These are phyloP conservation scores for Drosophila anceps DNA, from an alignment of 2,888 invertebrate species.

Conservation along the genomic window DNA sequence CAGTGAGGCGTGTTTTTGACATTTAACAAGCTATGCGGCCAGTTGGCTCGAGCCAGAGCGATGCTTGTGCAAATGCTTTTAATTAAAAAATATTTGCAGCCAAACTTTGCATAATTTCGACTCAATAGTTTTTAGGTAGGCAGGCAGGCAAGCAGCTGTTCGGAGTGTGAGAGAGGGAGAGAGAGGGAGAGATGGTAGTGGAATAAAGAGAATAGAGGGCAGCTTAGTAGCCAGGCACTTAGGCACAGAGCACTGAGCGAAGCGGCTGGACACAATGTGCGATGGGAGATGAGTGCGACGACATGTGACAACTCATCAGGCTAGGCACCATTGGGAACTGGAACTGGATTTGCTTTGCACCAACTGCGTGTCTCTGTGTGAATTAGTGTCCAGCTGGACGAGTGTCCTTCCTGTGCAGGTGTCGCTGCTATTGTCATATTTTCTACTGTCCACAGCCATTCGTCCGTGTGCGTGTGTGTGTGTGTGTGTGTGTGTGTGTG, in stretches of 20 bases:
- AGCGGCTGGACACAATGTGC: slow-evolving; percentile 10
- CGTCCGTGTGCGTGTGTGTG: slow-evolving; percentile 12
- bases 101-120: slow-evolving; percentile 74
- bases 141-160: slow-evolving; percentile 19
- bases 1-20: slow-evolving; percentile 75
- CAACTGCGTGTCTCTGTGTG: slow-evolving; percentile 29
- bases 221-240: slow-evolving; percentile 58
- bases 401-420: slow-evolving; percentile 43
- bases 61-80: slow-evolving; percentile 64
- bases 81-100: slow-evolving; percentile 74
- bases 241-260: slow-evolving; percentile 37
- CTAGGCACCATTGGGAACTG: slow-evolving; percentile 60
- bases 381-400: slow-evolving; percentile 55
- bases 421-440: slow-evolving; percentile 62
- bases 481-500: slow-evolving; percentile 8
- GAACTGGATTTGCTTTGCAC: slow-evolving; percentile 33
- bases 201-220: slow-evolving; percentile 8
- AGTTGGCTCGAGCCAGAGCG: slow-evolving; percentile 47
- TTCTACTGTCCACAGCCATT: slow-evolving; percentile 43
- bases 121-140: slow-evolving; percentile 56
- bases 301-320: slow-evolving; percentile 80
- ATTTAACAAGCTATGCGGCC: slow-evolving; percentile 71
- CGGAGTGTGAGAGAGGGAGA: not conserved
- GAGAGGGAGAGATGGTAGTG: slow-evolving; percentile 3
- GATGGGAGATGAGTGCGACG: slow-evolving; percentile 52